These are phyloP conservation scores for Xanthia togata DNA, from an alignment of 2,888 invertebrate genomes.

Conservation along the genomic window DNA sequence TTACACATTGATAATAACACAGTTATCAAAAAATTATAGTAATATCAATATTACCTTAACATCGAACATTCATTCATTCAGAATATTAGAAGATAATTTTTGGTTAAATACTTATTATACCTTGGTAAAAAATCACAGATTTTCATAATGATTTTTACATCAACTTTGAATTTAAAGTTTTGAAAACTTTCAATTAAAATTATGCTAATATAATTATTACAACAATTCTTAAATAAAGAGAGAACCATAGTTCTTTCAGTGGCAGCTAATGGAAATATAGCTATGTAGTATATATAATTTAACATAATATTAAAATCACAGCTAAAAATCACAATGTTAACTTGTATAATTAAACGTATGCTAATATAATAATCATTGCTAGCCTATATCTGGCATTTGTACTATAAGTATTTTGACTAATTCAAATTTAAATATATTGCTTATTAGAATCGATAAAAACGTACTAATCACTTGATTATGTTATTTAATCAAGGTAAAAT, in stretches of 20 bases:
- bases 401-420: conserved; percentile 40
- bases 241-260: conserved; percentile 40
- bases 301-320: conserved; percentile 42
- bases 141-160: conserved; percentile 40
- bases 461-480: conserved; percentile 43
- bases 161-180: conserved; percentile 37
- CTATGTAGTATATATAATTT: conserved; percentile 43
- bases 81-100: too few species aligned
- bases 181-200: conserved; percentile 36
- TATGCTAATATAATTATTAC: conserved; percentile 37
- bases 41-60: too few species aligned
- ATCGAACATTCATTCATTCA: too few species aligned
- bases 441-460: conserved; percentile 39
- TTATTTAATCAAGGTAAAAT: conserved; percentile 38
- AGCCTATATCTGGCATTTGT: conserved; percentile 42
- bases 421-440: conserved; percentile 41
- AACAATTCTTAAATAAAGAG: conserved; percentile 40
- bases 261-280: conserved; percentile 42
- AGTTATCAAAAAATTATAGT: too few species aligned
- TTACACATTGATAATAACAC: too few species aligned
- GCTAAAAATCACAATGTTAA: conserved; percentile 44
- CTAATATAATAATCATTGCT: conserved; percentile 44
- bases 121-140: conserved; percentile 41
- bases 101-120: conserved; percentile 23
- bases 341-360: conserved; percentile 43